Conservation (phyloP, 2,888 invertebrate genomes). For the Lithophane ornitopus region DNA sequence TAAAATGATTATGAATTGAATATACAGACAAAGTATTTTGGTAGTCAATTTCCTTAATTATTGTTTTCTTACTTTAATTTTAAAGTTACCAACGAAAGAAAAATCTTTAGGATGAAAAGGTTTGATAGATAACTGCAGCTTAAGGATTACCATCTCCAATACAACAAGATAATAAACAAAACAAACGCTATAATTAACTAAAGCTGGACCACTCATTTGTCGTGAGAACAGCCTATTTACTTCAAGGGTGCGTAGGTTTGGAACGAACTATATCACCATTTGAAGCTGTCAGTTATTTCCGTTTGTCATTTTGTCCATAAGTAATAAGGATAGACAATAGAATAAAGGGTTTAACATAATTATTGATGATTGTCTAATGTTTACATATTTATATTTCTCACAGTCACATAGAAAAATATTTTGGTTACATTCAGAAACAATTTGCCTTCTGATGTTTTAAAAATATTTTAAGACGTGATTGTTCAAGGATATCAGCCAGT, state of each 20-base stretch:
- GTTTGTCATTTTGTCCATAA: not conserved
- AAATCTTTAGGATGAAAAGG: not conserved
- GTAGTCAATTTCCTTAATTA: not conserved
- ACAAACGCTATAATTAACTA: constrained; percentile 41
- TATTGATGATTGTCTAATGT: not conserved
- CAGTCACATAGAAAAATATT: not conserved
- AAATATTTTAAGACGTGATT: no score
- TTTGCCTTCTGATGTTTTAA: no score
- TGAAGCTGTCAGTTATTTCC: not conserved
- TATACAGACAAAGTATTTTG: not conserved
- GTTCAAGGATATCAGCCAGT: no score
- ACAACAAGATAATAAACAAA: constrained; percentile 34
- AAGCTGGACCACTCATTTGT: constrained; percentile 51
- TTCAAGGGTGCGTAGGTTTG: constrained; percentile 7
- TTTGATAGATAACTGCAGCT: constrained; percentile 1
- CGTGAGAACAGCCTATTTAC: constrained; percentile 5
- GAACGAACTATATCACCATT: constrained; percentile 19
- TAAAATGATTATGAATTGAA: not conserved
- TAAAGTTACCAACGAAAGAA: not conserved
- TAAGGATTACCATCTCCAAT: constrained; percentile 19
- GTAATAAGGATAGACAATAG: not conserved
- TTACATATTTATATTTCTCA: not conserved
- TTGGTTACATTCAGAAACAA: no score
- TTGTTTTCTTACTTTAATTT: not conserved
- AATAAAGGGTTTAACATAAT: not conserved